These are phyloP conservation scores for Mus caroli DNA, from an alignment of 2,797 vertebrate species.

Conservation along the genomic window DNA sequence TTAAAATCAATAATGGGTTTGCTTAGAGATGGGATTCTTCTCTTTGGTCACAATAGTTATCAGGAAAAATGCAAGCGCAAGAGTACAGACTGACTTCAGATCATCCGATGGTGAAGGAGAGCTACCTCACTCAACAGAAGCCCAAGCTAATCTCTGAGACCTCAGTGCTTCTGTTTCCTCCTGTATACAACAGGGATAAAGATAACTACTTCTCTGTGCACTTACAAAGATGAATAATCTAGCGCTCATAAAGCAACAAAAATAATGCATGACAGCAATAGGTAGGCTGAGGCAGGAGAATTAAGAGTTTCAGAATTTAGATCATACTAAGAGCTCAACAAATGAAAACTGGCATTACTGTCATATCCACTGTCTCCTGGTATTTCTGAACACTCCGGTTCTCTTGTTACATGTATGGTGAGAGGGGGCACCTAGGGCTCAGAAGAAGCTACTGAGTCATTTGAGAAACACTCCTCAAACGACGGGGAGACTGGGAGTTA, in stretches of 20 bases:
- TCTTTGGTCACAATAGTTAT: constrained; percentile 58
- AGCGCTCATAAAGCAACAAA: constrained; percentile 44
- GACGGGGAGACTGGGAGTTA: neutral
- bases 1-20: constrained; percentile 44
- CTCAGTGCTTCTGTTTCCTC: neutral
- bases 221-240: constrained; percentile 25
- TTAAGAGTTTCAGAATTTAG: neutral
- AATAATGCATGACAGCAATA: neutral
- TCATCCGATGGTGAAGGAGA: constrained; percentile 21
- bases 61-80: constrained; percentile 9
- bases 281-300: neutral
- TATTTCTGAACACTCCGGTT: constrained; percentile 36
- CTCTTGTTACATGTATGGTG: constrained; percentile 40
- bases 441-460: constrained; percentile 17
- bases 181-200: constrained; percentile 32
- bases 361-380: neutral
- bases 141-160: neutral
- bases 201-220: neutral
- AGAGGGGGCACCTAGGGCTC: neutral
- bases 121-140: neutral
- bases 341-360: constrained; percentile 10
- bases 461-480: constrained; percentile 49
- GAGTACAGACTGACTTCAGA: constrained; percentile 28
- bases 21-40: constrained; percentile 35
- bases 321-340: constrained; percentile 25